phyloP scores from a whole-genome alignment of 2,113 vertebrate genomes.

The Junco hyemalis region DNA sequence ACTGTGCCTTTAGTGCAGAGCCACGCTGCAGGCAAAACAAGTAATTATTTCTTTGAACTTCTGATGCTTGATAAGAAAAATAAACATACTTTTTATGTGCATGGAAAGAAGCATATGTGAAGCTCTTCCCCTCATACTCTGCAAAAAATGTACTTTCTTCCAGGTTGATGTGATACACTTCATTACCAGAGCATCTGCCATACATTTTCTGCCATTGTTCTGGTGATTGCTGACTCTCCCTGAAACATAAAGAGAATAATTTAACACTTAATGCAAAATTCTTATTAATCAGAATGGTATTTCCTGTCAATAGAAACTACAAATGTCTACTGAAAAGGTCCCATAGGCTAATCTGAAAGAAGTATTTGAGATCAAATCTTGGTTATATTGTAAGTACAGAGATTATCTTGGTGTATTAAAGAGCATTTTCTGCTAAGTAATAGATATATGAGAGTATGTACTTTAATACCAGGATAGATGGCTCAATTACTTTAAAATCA shows the following conservation, averaged over 20 bases:
- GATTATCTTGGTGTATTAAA: not conserved
- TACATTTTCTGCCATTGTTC: conserved; percentile 98
- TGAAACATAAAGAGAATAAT: conserved; percentile 64
- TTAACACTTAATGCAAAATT: not conserved
- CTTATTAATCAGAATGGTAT: not conserved
- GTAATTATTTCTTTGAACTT: not conserved
- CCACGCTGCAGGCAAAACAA: not conserved
- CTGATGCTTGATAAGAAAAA: not conserved
- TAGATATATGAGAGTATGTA: not conserved
- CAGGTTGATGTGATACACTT: conserved; percentile 94
- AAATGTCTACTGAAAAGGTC: not conserved
- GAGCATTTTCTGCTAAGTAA: not conserved
- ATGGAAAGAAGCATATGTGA: conserved; percentile 95
- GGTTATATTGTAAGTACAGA: not conserved
- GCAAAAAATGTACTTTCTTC: conserved; percentile 95
- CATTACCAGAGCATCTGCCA: conserved; percentile 93
- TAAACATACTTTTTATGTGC: conserved; percentile 94
- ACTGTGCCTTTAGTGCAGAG: not conserved
- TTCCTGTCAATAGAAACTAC: not conserved
- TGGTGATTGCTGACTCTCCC: conserved; percentile 91
- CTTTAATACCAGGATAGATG: not conserved
- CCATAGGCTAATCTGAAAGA: not conserved
- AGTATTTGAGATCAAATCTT: not conserved
- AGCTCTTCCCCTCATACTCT: conserved; percentile 95
- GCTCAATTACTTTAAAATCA: not conserved